Base-by-base conservation (phyloP, 2,888 invertebrate genomes). In the Cantharis rustica region DNA sequence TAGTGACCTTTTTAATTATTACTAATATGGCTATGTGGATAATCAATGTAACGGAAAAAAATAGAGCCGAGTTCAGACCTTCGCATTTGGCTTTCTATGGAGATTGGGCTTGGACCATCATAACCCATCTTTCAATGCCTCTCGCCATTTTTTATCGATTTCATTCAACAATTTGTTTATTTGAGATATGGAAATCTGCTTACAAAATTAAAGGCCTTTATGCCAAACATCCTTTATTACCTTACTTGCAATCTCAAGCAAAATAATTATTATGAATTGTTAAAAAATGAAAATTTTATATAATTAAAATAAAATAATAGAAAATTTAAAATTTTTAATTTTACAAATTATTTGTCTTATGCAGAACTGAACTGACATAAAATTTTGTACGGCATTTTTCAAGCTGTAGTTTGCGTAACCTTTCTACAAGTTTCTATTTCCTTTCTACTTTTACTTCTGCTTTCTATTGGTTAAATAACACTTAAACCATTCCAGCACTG, bases 131-230 rank as follows among this genome's bases (percentile, higher is more conserved):
- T 0, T 95, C 95, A 0, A 95, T 96, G 93, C 96, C 96, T 0
- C 89, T 97, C 68, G 95, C 95, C 0, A 96, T 96, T 82, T 96
- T 96, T 89, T 97, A 96, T 88, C 90, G 97, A 63, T 97, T 97
- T 86, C 96, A 97, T 87, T 96, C 96, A 2, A 96, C 96, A 0
- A 96, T 97, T 82, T 97, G 97, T 87, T 91, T 97, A 16, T 96
- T 96, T 84, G 96, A 97, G 87, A 95, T 97, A 75, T 97, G 97
- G 97, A 97, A 96, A 86, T 92, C 94, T 79, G 93, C 95, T 70
- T 97, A 96, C 88, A 97, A 96, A 85, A 92, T 92, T 81, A 92
- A 93, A 81, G 87, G 88, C 61, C 75, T 73, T 13, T 79, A 63
- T 66, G 75, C 62, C 27, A 76, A 74, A 61, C 71, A 73, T 20